A percentile compares a stretch with the other conserved stretches of the same genome.
Conservation (phyloP, 2,113 vertebrate genomes). For the Albula glossodonta region DNA sequence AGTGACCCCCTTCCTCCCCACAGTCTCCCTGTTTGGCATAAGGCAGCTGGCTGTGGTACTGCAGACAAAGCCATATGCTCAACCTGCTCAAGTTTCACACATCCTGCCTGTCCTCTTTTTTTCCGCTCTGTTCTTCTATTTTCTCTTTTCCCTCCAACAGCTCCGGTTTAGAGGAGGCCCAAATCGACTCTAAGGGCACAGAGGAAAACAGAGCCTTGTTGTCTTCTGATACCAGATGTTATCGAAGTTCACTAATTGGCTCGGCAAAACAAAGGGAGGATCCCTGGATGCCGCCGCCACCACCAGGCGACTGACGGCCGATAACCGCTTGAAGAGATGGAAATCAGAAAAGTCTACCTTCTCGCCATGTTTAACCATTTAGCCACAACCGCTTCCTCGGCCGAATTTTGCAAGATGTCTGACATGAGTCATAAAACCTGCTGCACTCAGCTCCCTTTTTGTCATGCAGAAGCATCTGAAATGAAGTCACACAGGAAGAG, state of each 20-base stretch:
- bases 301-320: slow-evolving; percentile 3
- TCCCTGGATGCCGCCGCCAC: slow-evolving; percentile 58
- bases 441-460: not conserved
- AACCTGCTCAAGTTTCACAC: slow-evolving; percentile 56
- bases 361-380: not conserved
- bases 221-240: slow-evolving; percentile 70
- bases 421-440: not conserved
- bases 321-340: not conserved
- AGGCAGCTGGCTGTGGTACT: slow-evolving; percentile 48
- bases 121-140: slow-evolving; percentile 11
- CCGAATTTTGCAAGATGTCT: not conserved
- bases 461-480: not conserved
- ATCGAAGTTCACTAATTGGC: slow-evolving; percentile 69
- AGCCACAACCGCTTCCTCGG: not conserved
- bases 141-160: slow-evolving; percentile 9
- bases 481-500: not conserved
- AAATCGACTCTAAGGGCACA: not conserved
- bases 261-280: slow-evolving; percentile 68
- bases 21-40: not conserved
- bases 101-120: slow-evolving; percentile 32
- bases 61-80: slow-evolving; percentile 63
- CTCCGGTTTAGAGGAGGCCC: not conserved
- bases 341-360: not conserved
- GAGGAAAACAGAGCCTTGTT: slow-evolving; percentile 51
- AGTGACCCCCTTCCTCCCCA: not conserved